Percentiles rank a stretch among this genome's conserved stretches.
phyloP scores from a whole-genome alignment of 2,888 invertebrate species.

The Napeogenes inachia region DNA sequence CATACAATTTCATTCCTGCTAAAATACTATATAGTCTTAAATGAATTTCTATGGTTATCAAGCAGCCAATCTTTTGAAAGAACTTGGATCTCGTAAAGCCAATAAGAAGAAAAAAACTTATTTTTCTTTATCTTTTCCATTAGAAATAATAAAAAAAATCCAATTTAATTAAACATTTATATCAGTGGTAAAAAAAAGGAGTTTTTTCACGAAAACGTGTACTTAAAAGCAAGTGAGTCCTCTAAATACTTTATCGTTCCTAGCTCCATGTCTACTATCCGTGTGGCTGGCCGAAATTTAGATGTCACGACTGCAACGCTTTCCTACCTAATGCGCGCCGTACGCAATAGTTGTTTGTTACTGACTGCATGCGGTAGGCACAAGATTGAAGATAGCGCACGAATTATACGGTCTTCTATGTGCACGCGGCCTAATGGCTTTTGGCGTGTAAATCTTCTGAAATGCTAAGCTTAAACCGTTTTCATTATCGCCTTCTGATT shows the following conservation, averaged over 20 bases:
- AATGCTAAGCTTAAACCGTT: slow-evolving; percentile 27
- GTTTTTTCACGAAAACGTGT: too few relatives aligned
- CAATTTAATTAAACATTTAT: too few relatives aligned
- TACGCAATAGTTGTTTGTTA: slow-evolving; percentile 70
- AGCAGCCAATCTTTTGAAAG: too few relatives aligned
- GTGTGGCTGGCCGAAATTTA: slow-evolving; percentile 74
- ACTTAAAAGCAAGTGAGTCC: background rate
- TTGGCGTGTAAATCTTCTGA: slow-evolving; percentile 39
- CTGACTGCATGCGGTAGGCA: slow-evolving; percentile 56
- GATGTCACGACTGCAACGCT: slow-evolving; percentile 72
- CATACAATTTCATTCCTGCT: too few relatives aligned
- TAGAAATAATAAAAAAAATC: too few relatives aligned
- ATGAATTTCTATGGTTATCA: too few relatives aligned
- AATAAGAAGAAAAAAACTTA: too few relatives aligned
- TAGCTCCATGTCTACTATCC: slow-evolving; percentile 36
- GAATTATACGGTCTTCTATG: slow-evolving; percentile 60
- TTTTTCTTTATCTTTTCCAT: too few relatives aligned
- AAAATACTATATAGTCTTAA: too few relatives aligned
- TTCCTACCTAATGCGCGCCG: slow-evolving; percentile 63
- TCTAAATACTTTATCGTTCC: slow-evolving; percentile 10
- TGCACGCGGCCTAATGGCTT: slow-evolving; percentile 43
- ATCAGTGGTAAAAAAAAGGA: too few relatives aligned
- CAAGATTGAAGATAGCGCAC: slow-evolving; percentile 70
- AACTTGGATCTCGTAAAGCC: too few relatives aligned
- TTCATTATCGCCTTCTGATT: slow-evolving; percentile 20